Base-by-base conservation (phyloP, 2,888 invertebrate genomes). In the Agriotes lineatus region DNA sequence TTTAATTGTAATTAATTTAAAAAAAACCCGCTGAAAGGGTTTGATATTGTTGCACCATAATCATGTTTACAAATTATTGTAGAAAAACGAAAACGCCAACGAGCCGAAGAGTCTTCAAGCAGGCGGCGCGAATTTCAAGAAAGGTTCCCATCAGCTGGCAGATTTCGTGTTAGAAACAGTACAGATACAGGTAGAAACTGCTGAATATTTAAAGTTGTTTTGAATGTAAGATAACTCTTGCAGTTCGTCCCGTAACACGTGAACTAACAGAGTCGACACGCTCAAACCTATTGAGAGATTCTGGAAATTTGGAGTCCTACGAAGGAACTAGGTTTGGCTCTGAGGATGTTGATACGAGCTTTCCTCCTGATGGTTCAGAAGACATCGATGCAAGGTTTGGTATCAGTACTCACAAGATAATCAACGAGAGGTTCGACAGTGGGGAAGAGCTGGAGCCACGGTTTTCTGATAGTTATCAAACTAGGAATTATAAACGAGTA, bases 21-120 rank as follows among this genome's bases (percentile, higher is more conserved):
- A n/a, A n/a, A n/a, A n/a, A n/a, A n/a, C n/a, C n/a, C n/a, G n/a
- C n/a, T n/a, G n/a, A n/a, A n/a, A n/a, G n/a, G n/a, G n/a, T n/a
- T n/a, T n/a, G n/a, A n/a, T n/a, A n/a, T n/a, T n/a, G n/a, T n/a
- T n/a, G n/a, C 3, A 6, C n/a, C 37, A 18, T 39, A 18, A 44
- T 10, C 18, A 19, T 44, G 4, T 2, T n/a, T 5, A 30, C 5
- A 2, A 35, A 35, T 37, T 67, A 33, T 67, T 72, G 72, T 79
- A 92, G 95, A 95, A 79, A 94, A 93, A 83, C 90, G 95, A 33
- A 91, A 91, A 72, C 89, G 94, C 0, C 94, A 94, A 80, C 88
- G 96, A 39, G 88, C 90, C 0, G 95, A 95, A 78, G 96, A 96
- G 77, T 91, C 94, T 0, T 85, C 92, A 78, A 88, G 87, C 22